Evolutionary conservation across 92 coral and sea anemone species (phyloP), one percentile per base, ranked within the genome.

Genomic region (Diadumene lineata): DNA sequence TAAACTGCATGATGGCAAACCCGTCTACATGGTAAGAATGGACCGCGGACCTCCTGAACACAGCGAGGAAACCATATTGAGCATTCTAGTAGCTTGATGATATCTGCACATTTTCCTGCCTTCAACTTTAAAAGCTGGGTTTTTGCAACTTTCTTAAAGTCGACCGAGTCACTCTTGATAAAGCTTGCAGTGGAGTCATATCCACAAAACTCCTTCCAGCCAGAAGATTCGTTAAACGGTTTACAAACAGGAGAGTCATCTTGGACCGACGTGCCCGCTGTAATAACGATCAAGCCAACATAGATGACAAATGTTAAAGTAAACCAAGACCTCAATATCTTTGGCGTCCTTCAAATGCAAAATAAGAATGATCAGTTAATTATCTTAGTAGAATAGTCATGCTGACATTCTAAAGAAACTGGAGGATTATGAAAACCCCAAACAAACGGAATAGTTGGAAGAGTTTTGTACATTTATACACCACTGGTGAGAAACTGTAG

Each of bases 41-140:
- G 92, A 10, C 84, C 87, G 3, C 38, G 30, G 51, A 87, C 68
- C 13, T 81, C 85, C 67, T 79, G 81, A 11, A 56, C 76, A 26
- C 92, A 87, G 21, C 87, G 79, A 27, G 92, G 92, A 18, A 87
- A 31, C 43, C 68, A 83, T 1, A 78, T 64, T 23, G 92, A 79
- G 43, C 92, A 87, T 11, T 74, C 48, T 79, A 87, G 68, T 1
- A 75, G 26, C 34, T 79, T 65, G 18, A 74, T 81, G 21, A 29
- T 68, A 0, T 56, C 50, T 7, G 92, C 84, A 50, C 92, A 87
- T 25, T n/a, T n/a, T n/a, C n/a, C n/a, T n/a, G n/a, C n/a, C n/a
- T n/a, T n/a, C n/a, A 38, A 38, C 48, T 38, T 38, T 38, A 4
- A 4, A 38, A 38, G 13, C 13, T 13, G 48, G n/a, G n/a, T n/a